Evolutionary conservation across 2,888 invertebrate species (phyloP).

Genomic region (Ophion obscuratus): DNA sequence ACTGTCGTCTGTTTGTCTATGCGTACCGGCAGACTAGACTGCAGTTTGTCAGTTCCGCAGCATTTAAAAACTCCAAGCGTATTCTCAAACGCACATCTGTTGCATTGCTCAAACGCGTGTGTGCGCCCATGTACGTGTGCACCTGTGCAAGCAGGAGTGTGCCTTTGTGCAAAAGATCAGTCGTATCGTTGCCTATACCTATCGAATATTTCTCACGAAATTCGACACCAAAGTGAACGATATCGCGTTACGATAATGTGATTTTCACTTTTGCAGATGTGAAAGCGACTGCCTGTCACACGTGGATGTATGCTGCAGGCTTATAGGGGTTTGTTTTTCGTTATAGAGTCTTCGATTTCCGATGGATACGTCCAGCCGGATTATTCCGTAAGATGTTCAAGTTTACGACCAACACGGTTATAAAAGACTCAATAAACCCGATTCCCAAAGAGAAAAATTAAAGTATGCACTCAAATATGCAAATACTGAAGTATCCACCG

Average conservation of each 20-base stretch:
- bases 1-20: no score
- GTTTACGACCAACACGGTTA: constrained; percentile 36
- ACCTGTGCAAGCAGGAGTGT: background rate
- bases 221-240: constrained; percentile 60
- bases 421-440: constrained; percentile 21
- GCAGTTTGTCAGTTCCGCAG: background rate
- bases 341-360: constrained; percentile 18
- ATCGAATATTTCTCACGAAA: constrained; percentile 63
- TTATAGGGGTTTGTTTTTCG: background rate
- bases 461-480: constrained; percentile 29
- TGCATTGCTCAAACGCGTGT: background rate
- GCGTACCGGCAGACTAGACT: no score
- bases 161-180: constrained; percentile 55
- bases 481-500: constrained; percentile 7
- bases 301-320: background rate
- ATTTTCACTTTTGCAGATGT: constrained; percentile 48
- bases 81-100: background rate
- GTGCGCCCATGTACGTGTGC: background rate
- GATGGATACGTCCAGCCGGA: constrained; percentile 2
- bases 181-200: constrained; percentile 49
- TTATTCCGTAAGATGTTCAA: constrained; percentile 32
- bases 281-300: constrained; percentile 33
- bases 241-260: constrained; percentile 67
- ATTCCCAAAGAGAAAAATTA: constrained; percentile 14
- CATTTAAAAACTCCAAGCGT: background rate